phyloP scores from a whole-genome alignment of 2,113 vertebrate species.

The Actenoides hombroni region DNA sequence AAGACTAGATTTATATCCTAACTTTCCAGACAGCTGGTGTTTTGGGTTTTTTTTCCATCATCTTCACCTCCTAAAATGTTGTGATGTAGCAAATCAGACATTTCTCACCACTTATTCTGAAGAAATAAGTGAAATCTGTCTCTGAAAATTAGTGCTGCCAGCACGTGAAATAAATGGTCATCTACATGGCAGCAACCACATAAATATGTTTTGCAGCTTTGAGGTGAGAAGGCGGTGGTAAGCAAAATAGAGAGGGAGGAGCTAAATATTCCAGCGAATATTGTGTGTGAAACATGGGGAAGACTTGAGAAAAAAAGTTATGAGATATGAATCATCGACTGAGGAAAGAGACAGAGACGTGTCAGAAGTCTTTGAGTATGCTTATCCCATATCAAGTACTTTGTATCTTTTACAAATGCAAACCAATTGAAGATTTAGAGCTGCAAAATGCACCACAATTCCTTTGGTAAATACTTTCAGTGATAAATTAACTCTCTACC shows the following conservation, averaged over 20 bases:
- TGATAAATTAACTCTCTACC: background rate
- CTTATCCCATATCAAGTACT: background rate
- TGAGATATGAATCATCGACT: background rate
- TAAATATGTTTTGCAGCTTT: constrained; percentile 36
- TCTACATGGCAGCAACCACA: constrained; percentile 18
- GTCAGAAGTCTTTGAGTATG: background rate
- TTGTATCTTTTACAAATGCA: background rate
- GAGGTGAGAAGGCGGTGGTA: constrained; percentile 29
- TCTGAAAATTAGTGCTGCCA: constrained; percentile 31
- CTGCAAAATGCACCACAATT: background rate
- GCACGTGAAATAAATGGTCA: constrained; percentile 21
- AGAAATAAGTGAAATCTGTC: constrained; percentile 42
- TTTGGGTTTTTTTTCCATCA: background rate
- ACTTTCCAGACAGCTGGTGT: constrained; percentile 45
- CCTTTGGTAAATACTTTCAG: background rate
- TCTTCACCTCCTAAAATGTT: constrained; percentile 54
- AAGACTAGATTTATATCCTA: background rate
- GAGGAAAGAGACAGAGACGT: background rate
- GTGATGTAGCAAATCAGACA: constrained; percentile 54
- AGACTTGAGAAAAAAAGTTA: background rate
- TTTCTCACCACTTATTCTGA: constrained; percentile 51
- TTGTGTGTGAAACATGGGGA: background rate
- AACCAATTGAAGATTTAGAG: background rate
- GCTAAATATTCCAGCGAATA: constrained; percentile 5
- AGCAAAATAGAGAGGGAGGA: constrained; percentile 45